phyloP scores from a whole-genome alignment of 1,140 invertebrate species.

The Bombus waltoni region DNA sequence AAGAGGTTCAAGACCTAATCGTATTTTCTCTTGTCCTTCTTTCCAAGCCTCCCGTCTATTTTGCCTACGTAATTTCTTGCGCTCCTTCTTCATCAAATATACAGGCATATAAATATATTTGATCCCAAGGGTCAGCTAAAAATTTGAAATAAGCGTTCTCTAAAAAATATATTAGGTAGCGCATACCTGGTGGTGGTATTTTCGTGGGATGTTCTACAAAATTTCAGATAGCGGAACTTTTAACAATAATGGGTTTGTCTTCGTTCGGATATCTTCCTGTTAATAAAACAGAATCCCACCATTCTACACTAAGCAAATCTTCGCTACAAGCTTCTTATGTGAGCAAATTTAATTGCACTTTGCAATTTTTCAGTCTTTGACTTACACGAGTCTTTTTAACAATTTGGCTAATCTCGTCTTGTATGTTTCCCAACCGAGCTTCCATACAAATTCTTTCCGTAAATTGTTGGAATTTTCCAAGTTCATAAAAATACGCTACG shows the following conservation, averaged over 20 bases:
- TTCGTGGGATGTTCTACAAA: conserved; percentile 99
- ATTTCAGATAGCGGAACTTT: conserved; percentile 92
- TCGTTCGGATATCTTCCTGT: conserved; percentile 83
- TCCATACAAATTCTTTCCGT: conserved; percentile 96
- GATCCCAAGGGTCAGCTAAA: conserved; percentile 92
- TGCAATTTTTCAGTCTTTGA: conserved; percentile 73
- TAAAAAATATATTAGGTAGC: conserved; percentile 25
- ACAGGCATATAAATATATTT: conserved; percentile 91
- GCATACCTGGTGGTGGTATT: conserved; percentile 95
- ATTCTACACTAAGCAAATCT: conserved; percentile 96
- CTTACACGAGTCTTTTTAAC: conserved; percentile 99
- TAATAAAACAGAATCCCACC: conserved; percentile 99
- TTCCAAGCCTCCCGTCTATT: conserved; percentile 98
- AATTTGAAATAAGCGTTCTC: conserved; percentile 42
- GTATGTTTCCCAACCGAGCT: conserved; percentile 95
- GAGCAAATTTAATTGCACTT: conserved; percentile 95
- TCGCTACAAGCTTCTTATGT: conserved; percentile 91
- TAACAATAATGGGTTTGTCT: conserved; percentile 79
- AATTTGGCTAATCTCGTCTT: conserved; percentile 98
- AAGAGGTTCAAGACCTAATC: conserved; percentile 96
- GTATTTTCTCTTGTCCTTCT: conserved; percentile 99
- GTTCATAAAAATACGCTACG: conserved; percentile 91
- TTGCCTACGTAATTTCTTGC: conserved; percentile 98
- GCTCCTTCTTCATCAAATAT: conserved; percentile 98
- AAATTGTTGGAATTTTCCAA: conserved; percentile 95